Evolutionary conservation across 2,113 vertebrate genomes (phyloP).

Genomic region (Lethenteron reissneri): DNA sequence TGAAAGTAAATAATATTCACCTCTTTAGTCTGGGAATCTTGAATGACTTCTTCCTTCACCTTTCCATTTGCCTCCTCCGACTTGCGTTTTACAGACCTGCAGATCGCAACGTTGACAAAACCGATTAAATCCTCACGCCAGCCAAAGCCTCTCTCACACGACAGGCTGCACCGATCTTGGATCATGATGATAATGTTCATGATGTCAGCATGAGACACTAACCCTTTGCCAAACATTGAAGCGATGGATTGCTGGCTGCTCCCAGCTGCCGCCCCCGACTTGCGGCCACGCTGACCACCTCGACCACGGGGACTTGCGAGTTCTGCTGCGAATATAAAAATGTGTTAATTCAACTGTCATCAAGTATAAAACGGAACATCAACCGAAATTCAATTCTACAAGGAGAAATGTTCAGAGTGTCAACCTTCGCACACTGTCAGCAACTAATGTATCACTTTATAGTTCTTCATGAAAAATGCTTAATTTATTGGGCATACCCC

Average conservation of each 20-base stretch:
- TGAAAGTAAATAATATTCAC: background rate
- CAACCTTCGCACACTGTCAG: conserved; percentile 32
- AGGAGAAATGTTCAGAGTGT: fast-evolving
- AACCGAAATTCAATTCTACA: background rate
- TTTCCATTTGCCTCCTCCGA: conserved; percentile 44
- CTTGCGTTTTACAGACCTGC: conserved; percentile 47
- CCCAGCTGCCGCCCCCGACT: conserved; percentile 43
- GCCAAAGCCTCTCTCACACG: background rate
- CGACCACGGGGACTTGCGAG: background rate
- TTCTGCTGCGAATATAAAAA: background rate
- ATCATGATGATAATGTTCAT: background rate
- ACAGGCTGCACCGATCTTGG: background rate
- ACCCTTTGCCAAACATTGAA: conserved; percentile 57
- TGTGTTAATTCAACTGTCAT: background rate
- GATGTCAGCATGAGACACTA: conserved; percentile 15
- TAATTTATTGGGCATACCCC: no score
- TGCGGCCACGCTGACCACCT: conserved; percentile 27
- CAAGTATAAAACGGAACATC: conserved; percentile 2
- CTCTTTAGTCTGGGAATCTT: conserved; percentile 16
- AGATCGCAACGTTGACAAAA: fast-evolving
- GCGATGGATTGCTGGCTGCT: conserved; percentile 51
- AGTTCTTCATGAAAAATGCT: no score
- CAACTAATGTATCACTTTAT: conserved; percentile 1
- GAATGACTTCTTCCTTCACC: conserved; percentile 16
- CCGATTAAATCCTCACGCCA: background rate